Conservation (phyloP, 2,797 vertebrate species). For the Squalus acanthias region DNA sequence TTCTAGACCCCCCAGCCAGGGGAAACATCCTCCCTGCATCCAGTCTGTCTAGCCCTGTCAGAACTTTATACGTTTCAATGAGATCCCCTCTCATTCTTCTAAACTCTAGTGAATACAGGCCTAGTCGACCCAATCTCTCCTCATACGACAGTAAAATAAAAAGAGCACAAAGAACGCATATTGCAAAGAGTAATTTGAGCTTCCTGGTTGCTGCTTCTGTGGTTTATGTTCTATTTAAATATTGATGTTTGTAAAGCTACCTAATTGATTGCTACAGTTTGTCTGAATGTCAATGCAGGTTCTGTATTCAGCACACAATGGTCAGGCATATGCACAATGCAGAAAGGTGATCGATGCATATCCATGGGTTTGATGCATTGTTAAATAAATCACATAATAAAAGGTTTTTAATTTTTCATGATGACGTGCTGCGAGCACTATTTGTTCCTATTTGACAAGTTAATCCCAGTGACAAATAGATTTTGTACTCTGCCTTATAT, state of each 20-base stretch:
- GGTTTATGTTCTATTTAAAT: not conserved
- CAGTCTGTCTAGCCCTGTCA: no score
- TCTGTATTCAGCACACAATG: not conserved
- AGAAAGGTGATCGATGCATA: not conserved
- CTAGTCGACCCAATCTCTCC: no score
- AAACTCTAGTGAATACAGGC: no score
- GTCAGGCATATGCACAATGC: not conserved
- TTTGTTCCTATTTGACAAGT: conserved; percentile 21
- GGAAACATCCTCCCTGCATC: no score
- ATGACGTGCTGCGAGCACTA: not conserved
- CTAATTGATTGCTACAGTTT: not conserved
- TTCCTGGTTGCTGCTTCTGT: not conserved
- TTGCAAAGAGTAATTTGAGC: not conserved
- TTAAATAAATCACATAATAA: conserved; percentile 32
- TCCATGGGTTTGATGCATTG: not conserved
- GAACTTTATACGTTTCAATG: no score
- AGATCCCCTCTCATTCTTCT: no score
- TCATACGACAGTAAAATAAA: not conserved
- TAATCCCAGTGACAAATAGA: conserved; percentile 33
- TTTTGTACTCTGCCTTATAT: not conserved
- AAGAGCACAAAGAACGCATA: not conserved
- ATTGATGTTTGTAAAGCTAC: not conserved
- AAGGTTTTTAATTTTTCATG: conserved; percentile 32
- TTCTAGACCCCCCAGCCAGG: no score
- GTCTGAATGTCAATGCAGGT: not conserved